Conservation (phyloP, 2,888 invertebrate genomes). For the Netelia virgata region DNA sequence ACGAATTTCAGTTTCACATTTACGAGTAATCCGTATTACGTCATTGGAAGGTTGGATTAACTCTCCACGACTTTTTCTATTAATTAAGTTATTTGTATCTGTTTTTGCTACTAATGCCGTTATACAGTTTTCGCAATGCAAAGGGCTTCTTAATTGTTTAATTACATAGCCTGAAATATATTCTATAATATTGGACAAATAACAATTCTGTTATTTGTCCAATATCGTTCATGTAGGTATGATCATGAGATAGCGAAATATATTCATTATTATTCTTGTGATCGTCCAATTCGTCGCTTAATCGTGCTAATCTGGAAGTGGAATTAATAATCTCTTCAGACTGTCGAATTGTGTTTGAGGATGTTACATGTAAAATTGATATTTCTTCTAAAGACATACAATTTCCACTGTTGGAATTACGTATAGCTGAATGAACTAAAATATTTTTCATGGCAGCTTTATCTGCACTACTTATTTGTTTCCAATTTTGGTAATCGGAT, state of each 20-base stretch:
- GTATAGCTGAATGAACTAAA: constrained; percentile 36
- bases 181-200: not conserved
- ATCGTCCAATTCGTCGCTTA: not conserved
- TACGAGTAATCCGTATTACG: no score
- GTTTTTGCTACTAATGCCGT: not conserved
- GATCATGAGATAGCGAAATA: not conserved
- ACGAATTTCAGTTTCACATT: no score
- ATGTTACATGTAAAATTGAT: constrained; percentile 39
- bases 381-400: constrained; percentile 32
- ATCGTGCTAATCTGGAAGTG: not conserved
- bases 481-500: no score
- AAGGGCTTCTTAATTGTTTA: no score
- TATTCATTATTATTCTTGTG: not conserved
- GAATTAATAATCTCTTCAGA: not conserved
- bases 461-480: no score
- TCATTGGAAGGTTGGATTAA: no score
- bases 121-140: not conserved
- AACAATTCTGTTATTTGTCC: not conserved
- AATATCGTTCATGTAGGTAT: not conserved
- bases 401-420: constrained; percentile 18
- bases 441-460: constrained; percentile 38
- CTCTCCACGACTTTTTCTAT: no score
- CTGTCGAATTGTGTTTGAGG: constrained; percentile 43
- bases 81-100: not conserved
- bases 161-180: not conserved